These are phyloP conservation scores for Potamilus streckersoni DNA, from an alignment of 1,140 invertebrate genomes.

Conservation along the genomic window DNA sequence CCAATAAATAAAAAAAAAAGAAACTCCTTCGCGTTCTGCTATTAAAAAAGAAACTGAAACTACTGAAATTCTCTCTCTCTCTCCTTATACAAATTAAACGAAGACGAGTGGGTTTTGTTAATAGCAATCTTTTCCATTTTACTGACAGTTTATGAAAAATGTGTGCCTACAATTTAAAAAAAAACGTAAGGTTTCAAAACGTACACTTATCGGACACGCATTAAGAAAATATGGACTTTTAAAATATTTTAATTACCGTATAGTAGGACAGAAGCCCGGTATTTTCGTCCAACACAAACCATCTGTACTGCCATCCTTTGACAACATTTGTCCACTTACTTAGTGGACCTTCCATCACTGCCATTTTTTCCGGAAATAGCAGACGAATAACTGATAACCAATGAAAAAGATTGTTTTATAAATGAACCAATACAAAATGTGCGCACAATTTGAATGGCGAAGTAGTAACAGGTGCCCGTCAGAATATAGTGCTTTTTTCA, in stretches of 20 bases:
- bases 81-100: no score
- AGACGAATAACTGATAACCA: slow-evolving; percentile 18
- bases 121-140: no score
- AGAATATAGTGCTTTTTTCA: not conserved
- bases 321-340: slow-evolving; percentile 99
- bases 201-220: no score
- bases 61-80: no score
- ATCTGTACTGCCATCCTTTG: slow-evolving; percentile 99
- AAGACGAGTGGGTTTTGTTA: no score
- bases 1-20: no score
- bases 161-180: no score
- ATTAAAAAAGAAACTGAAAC: no score
- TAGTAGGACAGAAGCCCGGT: slow-evolving; percentile 96
- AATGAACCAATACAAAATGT: slow-evolving; percentile 34
- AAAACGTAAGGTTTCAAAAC: no score
- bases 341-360: slow-evolving; percentile 90
- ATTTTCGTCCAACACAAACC: slow-evolving; percentile 98
- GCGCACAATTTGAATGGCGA: slow-evolving; percentile 37
- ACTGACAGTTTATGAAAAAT: no score
- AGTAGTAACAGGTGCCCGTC: slow-evolving; percentile 28
- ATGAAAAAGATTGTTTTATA: slow-evolving; percentile 20
- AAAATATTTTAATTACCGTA: slow-evolving; percentile 79
- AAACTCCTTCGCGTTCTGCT: no score
- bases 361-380: slow-evolving; percentile 53
- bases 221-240: not conserved